Conservation (phyloP, 2,888 invertebrate genomes). For the Allacma fusca region DNA sequence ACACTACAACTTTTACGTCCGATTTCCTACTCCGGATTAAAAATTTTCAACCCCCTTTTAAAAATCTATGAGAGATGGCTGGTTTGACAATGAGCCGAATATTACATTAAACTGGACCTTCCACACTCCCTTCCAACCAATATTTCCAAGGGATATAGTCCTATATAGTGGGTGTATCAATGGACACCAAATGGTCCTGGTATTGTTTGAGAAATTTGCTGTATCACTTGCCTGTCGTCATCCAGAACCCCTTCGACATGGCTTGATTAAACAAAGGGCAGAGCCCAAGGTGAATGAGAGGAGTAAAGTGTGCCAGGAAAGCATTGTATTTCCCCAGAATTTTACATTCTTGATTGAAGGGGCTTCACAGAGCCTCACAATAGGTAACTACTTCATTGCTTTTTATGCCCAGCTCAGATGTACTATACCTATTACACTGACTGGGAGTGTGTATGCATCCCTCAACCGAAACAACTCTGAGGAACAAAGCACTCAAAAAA, state of each 20-base stretch:
- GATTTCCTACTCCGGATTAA: too few species aligned
- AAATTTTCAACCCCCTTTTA: too few species aligned
- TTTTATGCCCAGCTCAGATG: too few species aligned
- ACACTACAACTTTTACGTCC: not conserved
- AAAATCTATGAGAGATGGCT: too few species aligned
- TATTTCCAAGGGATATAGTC: not conserved
- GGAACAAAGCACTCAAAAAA: too few species aligned
- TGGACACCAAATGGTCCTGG: too few species aligned
- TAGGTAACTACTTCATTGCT: not conserved
- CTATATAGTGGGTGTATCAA: too few species aligned
- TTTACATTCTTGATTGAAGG: conserved; percentile 4
- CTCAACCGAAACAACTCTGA: too few species aligned
- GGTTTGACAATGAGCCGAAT: too few species aligned
- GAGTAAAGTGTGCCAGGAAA: conserved; percentile 38
- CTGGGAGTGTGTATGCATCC: too few species aligned
- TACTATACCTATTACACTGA: too few species aligned
- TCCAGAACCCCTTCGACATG: conserved; percentile 26
- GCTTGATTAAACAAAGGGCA: conserved; percentile 25
- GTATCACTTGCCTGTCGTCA: conserved; percentile 40
- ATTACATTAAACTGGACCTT: not conserved
- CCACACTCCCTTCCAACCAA: not conserved
- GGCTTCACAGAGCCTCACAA: not conserved
- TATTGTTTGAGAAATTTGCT: conserved; percentile 21
- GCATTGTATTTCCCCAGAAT: not conserved
- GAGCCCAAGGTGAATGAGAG: not conserved